A percentile compares a stretch with the other conserved stretches of the same genome.
phyloP scores from a whole-genome alignment of 2,888 invertebrate genomes.

The Gerosis bhagava region DNA sequence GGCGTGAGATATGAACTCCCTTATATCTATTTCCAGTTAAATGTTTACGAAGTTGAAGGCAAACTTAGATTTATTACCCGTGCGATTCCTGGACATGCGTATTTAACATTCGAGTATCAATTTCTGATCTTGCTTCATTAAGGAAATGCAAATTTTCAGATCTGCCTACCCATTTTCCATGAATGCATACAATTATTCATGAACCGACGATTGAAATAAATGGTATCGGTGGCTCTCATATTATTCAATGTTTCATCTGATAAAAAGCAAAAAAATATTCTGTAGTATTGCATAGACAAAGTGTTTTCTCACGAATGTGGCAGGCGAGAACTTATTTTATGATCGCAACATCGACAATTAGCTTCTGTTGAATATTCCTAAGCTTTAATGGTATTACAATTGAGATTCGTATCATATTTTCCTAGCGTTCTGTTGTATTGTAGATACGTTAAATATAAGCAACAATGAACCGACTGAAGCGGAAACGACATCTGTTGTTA shows the following conservation, averaged over 20 bases:
- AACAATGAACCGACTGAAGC: slow-evolving; percentile 6
- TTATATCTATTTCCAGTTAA: slow-evolving; percentile 46
- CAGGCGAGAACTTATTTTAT: slow-evolving; percentile 60
- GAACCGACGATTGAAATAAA: slow-evolving; percentile 11
- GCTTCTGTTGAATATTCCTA: slow-evolving; percentile 61
- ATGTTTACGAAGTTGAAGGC: slow-evolving; percentile 33
- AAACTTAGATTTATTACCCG: slow-evolving; percentile 15
- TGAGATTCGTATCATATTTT: slow-evolving; percentile 51
- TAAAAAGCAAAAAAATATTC: slow-evolving; percentile 49
- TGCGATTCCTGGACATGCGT: slow-evolving; percentile 10
- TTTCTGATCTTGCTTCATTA: slow-evolving; percentile 12
- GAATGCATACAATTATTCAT: slow-evolving; percentile 7
- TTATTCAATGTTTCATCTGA: slow-evolving; percentile 54
- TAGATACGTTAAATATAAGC: slow-evolving; percentile 3
- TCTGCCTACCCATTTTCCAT: no score
- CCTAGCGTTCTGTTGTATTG: no score
- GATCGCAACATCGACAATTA: slow-evolving; percentile 60
- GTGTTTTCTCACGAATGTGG: slow-evolving; percentile 54
- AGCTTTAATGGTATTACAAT: slow-evolving; percentile 62
- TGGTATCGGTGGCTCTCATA: slow-evolving; percentile 35
- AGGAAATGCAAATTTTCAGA: slow-evolving; percentile 11
- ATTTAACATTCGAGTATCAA: slow-evolving; percentile 9
- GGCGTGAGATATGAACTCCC: slow-evolving; percentile 44
- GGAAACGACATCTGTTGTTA: no score
- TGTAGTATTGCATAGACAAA: slow-evolving; percentile 36